Conservation (phyloP, 2,797 vertebrate species). For the Leucoraja ocellata region DNA sequence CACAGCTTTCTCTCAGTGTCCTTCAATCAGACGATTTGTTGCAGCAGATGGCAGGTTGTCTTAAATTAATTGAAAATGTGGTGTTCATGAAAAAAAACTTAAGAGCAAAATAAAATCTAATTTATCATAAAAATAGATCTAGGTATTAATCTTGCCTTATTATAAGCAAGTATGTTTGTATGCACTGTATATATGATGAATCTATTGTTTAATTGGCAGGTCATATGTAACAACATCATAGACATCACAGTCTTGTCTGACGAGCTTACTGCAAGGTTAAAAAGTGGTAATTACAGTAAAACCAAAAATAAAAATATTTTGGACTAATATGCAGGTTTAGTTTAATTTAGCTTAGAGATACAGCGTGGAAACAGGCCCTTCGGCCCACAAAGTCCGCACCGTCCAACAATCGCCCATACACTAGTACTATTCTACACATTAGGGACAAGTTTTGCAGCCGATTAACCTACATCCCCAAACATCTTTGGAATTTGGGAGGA, state of each 20-base stretch:
- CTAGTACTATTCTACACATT: too few relatives aligned
- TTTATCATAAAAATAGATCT: slow-evolving; percentile 42
- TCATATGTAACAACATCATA: not conserved
- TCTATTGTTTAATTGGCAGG: not conserved
- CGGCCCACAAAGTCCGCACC: too few relatives aligned
- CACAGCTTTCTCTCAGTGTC: slow-evolving; percentile 51
- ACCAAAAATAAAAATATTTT: not conserved
- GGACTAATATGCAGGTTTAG: not conserved
- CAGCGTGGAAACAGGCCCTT: too few relatives aligned
- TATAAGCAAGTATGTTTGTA: slow-evolving; percentile 43
- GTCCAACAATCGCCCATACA: too few relatives aligned
- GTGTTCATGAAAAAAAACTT: slow-evolving; percentile 54
- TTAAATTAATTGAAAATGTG: slow-evolving; percentile 61
- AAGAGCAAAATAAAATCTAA: slow-evolving; percentile 51
- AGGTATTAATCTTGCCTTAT: slow-evolving; percentile 42
- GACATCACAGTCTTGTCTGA: not conserved
- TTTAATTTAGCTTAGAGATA: too few relatives aligned
- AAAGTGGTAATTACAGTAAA: not conserved
- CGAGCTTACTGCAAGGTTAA: not conserved
- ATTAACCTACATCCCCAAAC: too few relatives aligned
- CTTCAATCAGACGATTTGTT: slow-evolving; percentile 54
- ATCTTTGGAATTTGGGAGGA: too few relatives aligned
- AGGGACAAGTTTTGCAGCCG: too few relatives aligned
- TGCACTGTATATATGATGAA: slow-evolving; percentile 36
- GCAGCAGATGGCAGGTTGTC: slow-evolving; percentile 60